Evolutionary conservation across 1,140 invertebrate species (phyloP), one percentile per base, ranked within the genome.

Genomic region (Grapholita molesta): DNA sequence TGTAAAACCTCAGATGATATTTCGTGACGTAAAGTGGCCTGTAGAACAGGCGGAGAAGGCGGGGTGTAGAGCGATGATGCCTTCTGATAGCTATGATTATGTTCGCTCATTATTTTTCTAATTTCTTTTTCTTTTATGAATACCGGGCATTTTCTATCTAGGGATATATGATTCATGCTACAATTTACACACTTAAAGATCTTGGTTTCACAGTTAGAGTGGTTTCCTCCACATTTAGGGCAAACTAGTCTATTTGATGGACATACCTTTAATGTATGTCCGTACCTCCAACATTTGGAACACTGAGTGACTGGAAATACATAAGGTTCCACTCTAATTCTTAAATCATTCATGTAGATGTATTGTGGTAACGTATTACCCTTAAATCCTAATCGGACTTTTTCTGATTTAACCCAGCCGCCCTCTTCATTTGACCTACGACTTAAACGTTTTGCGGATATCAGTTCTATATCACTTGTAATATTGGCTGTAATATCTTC

Each of bases 281-380:
- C 28, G 28, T 4, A 30, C 7, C 28, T 30, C 28, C 28, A 30
- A 30, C 28, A 30, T 30, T 30, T 30, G 28, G 53, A 12, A 69
- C 67, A 69, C 25, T 69, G 67, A 15, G 67, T 24, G 0, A 69
- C 67, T 3, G 67, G 67, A 18, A 61, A 69, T 15, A 48, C 21
- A 48, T 69, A 69, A 2, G 32, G 53, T 9, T 61, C 55, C 2
- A 69, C 33, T 24, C 42, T 18, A 15, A 55, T 55, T 7, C 52
- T 15, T 32, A 55, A 2, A 9, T 30, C 35, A 25, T 32, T 15
- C 15, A 52, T 9, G 18, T 55, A 55, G 7, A 67, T 28, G 55
- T 55, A 35, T 30, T 24, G 1, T 2, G 66, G 66, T 67, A 67
- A 67, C 11, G 0, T 30, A 2, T 42, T 33, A 11, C 66, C 66